A percentile compares a stretch with the other conserved stretches of the same genome.
These are phyloP conservation scores for Pseudopipra pipra DNA, from an alignment of 2,113 vertebrate species.

Conservation along the genomic window DNA sequence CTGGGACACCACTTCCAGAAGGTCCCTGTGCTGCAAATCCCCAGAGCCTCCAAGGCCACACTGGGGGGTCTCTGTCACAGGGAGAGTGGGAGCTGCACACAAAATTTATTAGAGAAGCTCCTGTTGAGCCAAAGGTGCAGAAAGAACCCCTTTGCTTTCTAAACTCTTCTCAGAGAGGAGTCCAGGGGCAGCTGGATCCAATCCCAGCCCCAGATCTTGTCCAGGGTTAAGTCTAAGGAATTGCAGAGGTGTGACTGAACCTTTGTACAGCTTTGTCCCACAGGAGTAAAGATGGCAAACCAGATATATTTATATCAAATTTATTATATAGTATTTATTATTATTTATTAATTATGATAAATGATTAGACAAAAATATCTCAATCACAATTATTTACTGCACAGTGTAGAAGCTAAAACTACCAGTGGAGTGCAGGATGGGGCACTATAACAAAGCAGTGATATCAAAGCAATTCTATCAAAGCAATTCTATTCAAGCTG, in stretches of 20 bases:
- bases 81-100: background rate
- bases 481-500: background rate
- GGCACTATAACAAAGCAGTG: background rate
- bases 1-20: background rate
- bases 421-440: background rate
- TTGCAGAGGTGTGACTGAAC: no score
- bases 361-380: background rate
- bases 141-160: background rate
- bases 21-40: background rate
- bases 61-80: background rate
- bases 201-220: no score
- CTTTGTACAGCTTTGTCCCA: no score
- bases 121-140: background rate
- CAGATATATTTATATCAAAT: no score
- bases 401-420: background rate
- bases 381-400: background rate
- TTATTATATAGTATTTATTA: no score
- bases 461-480: background rate
- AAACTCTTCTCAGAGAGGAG: background rate
- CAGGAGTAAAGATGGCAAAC: no score
- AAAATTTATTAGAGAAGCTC: background rate
- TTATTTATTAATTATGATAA: no score
- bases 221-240: no score
- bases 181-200: no score
- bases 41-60: background rate